phyloP scores from a whole-genome alignment of 1,140 invertebrate genomes.

The Lordiphosa mommai region DNA sequence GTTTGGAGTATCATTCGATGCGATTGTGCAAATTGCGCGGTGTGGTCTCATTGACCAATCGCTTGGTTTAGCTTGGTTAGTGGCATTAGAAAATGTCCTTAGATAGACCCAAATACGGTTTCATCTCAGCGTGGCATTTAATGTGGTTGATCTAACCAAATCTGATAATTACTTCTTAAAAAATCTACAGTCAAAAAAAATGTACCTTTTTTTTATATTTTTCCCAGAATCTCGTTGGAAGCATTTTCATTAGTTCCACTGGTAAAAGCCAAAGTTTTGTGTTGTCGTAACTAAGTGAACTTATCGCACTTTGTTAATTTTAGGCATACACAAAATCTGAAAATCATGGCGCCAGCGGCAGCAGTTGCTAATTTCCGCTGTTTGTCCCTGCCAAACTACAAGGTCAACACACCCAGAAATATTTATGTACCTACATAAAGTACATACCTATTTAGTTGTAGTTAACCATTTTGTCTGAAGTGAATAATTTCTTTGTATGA shows the following conservation, averaged over 20 bases:
- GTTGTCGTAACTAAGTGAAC: conserved; percentile 43
- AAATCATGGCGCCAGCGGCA: conserved; percentile 49
- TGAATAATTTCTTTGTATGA: conserved; percentile 66
- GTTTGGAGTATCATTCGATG: no score
- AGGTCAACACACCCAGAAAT: conserved; percentile 65
- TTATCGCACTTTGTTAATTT: conserved; percentile 71
- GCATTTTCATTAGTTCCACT: background rate
- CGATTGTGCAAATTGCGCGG: no score
- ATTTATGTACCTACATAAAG: conserved; percentile 31
- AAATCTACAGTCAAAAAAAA: no score
- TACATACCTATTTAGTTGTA: conserved; percentile 25
- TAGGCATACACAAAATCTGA: conserved; percentile 29
- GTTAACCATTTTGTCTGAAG: conserved; percentile 31
- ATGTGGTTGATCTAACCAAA: no score
- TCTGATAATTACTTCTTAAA: no score
- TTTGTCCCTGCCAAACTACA: conserved; percentile 44
- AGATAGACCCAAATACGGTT: no score
- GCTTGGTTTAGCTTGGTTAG: no score
- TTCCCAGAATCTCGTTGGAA: no score
- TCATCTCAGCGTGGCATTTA: no score
- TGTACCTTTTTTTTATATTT: no score
- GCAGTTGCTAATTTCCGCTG: conserved; percentile 67
- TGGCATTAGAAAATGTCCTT: no score
- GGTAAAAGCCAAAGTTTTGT: conserved; percentile 1
- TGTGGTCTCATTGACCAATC: no score